Evolutionary conservation across 2,797 vertebrate genomes (phyloP).

Genomic region (Mus spretus): DNA sequence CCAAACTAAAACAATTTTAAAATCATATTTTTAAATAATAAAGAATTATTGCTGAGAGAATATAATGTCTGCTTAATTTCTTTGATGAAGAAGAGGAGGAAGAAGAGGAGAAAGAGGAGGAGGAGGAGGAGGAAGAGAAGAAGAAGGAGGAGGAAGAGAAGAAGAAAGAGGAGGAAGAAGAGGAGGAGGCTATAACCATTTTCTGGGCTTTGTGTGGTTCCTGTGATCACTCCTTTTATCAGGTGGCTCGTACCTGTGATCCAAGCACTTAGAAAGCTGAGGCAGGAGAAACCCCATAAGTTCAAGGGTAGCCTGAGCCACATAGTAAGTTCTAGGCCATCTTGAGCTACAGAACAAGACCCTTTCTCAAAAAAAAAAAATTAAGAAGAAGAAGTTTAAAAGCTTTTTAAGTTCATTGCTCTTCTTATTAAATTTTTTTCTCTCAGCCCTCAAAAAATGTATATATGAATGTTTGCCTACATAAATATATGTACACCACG

Average conservation of each 20-base stretch:
- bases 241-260: not conserved
- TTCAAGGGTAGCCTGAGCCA: not conserved
- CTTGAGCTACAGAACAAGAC: not conserved
- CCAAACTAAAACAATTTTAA: not conserved
- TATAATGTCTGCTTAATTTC: slow-evolving; percentile 8
- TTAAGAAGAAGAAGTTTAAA: not conserved
- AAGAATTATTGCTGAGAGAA: not conserved
- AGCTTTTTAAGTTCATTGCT: not conserved
- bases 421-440: not conserved
- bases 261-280: not conserved
- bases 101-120: not conserved
- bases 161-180: not conserved
- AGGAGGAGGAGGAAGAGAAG: not conserved
- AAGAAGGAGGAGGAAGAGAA: no score
- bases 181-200: not conserved
- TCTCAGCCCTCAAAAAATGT: not conserved
- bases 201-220: slow-evolving; percentile 43
- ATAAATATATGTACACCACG: not conserved
- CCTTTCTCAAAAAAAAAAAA: not conserved
- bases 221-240: not conserved
- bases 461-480: not conserved
- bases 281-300: not conserved
- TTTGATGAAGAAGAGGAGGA: slow-evolving; percentile 22
- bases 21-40: not conserved
- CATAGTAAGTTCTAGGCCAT: not conserved